Evolutionary conservation across 2,113 vertebrate species (phyloP).

Genomic region (Recurvirostra avosetta): DNA sequence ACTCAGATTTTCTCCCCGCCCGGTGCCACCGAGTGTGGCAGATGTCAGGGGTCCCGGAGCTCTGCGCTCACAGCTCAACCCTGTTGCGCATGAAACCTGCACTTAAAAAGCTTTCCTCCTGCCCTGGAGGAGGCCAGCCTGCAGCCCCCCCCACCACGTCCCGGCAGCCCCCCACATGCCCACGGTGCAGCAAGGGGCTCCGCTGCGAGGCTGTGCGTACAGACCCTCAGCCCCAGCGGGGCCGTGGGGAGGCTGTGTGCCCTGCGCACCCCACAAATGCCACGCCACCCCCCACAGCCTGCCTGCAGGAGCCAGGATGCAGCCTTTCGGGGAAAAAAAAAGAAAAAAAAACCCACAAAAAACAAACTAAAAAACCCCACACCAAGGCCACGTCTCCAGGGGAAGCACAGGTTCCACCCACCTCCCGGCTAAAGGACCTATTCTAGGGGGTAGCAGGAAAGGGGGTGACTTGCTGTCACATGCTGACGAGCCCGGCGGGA

Average conservation of each 20-base stretch:
- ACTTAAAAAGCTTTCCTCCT: rapidly evolving
- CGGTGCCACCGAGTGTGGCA: rapidly evolving
- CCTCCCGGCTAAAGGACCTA: rapidly evolving
- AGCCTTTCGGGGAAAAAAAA: neutral
- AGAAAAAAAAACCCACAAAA: no score
- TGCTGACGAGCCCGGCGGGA: rapidly evolving
- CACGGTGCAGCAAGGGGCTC: rapidly evolving
- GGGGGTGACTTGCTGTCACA: neutral
- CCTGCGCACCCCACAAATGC: neutral
- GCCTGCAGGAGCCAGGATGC: neutral
- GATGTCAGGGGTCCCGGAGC: neutral
- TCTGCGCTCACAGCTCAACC: neutral
- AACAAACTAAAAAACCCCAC: neutral
- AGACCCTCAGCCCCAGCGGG: no score
- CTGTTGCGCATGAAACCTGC: rapidly evolving
- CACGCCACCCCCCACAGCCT: neutral
- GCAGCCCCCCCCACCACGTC: neutral
- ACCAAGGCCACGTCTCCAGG: rapidly evolving
- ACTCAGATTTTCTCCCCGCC: neutral
- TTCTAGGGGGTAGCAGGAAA: neutral
- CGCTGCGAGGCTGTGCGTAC: neutral
- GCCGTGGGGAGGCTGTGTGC: no score
- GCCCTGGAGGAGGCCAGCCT: neutral
- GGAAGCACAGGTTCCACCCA: neutral
- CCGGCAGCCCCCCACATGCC: no score